Evolutionary conservation across 1,140 invertebrate species (phyloP).

Genomic region (Cyclina sinensis): DNA sequence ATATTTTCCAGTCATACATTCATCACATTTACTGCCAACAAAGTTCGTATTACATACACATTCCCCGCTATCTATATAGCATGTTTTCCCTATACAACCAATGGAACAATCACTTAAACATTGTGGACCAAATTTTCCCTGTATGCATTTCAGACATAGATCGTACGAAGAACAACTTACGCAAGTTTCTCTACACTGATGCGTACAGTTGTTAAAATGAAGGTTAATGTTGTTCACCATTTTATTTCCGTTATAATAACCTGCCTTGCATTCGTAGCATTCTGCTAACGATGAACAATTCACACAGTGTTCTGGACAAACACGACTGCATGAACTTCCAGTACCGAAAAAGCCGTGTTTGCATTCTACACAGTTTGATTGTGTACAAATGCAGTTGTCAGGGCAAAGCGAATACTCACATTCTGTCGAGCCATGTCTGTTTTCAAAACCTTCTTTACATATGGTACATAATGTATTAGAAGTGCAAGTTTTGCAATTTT

Average conservation of each 20-base stretch:
- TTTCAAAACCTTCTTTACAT: neutral
- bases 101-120: neutral
- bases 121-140: neutral
- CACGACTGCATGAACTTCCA: neutral
- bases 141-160: neutral
- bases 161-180: neutral
- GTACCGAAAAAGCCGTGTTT: neutral
- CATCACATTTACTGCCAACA: neutral
- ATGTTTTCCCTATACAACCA: neutral
- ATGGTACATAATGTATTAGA: neutral
- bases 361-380: neutral
- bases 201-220: neutral
- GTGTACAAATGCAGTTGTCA: neutral
- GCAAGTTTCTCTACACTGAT: too few relatives aligned
- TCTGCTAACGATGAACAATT: neutral
- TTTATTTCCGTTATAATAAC: neutral
- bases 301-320: neutral
- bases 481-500: neutral
- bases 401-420: too few relatives aligned
- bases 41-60: neutral
- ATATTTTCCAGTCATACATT: constrained; percentile 1
- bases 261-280: neutral
- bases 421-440: too few relatives aligned
- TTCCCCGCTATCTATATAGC: neutral
- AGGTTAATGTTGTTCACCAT: neutral